Base-by-base conservation (phyloP, 2,888 invertebrate species). In the Zootermopsis nevadensis region DNA sequence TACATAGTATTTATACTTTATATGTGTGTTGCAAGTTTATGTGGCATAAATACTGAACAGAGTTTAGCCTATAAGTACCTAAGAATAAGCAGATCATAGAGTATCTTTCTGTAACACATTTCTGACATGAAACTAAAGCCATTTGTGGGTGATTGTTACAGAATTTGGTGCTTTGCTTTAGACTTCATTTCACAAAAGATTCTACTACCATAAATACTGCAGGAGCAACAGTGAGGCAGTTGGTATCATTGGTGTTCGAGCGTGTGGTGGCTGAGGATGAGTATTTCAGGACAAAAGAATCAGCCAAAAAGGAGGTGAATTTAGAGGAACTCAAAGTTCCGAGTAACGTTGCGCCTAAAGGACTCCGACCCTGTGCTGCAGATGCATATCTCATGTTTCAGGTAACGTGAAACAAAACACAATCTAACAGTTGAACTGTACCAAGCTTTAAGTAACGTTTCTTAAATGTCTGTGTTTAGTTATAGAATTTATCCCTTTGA, bases 311-410 rank as follows among this genome's bases (percentile, higher is more conserved):
- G 3, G 92, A 93, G 88, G 92, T 94, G 82, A 94, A 95, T 88
- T 91, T 95, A n/a, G 95, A 95, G 84, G 95, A 96, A 87, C 90
- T 97, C 30, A 94, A 97, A 90, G 91, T 92, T 10, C 94, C 95
- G 82, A 94, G 94, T 87, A 94, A 93, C 87, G 92, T 93, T 86
- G 94, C 97, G 19, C 96, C 97, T 0, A 95, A 94, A 88, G 97
- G 97, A 82, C 91, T 98, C 42, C 93, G 95, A 83, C 95, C 97
- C 0, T 96, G 97, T 91, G 97, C 98, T 77, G 94, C 95, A 0
- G 99, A 99, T 91, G 99, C 98, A 0, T 99, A 96, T 89, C 93
- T 98, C 86, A 93, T 99, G 88, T 96, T 99, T 90, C 98, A 98
- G 91, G 96, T 96, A 89, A 82, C 55, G 84, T 33, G 30, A 27